These are phyloP conservation scores for Pristionchus pacificus DNA, from an alignment of 1,140 invertebrate species.

Conservation along the genomic window DNA sequence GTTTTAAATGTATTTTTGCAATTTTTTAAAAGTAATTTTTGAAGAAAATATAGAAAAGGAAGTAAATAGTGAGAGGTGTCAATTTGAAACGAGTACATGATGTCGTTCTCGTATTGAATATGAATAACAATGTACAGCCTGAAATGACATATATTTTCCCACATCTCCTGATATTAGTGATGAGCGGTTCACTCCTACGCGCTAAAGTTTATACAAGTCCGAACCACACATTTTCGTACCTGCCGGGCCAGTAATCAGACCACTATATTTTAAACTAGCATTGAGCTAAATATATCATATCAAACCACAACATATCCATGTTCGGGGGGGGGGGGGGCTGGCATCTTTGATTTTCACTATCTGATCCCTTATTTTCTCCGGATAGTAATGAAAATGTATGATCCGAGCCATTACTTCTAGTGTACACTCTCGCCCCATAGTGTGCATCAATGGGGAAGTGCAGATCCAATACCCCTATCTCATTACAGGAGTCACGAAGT, in stretches of 20 bases:
- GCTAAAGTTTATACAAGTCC: too few species aligned
- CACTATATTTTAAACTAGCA: too few species aligned
- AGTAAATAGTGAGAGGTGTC: slow-evolving; percentile 6
- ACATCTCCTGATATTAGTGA: background rate
- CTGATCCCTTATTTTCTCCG: background rate
- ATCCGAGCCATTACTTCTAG: slow-evolving; percentile 1
- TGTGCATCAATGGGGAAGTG: too few species aligned
- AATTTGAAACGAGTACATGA: too few species aligned
- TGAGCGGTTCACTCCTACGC: too few species aligned
- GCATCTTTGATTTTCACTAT: background rate
- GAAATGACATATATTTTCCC: background rate
- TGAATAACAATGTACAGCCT: too few species aligned
- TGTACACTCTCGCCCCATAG: too few species aligned
- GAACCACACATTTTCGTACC: too few species aligned
- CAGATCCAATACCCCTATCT: too few species aligned
- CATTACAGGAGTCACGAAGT: slow-evolving; percentile 84
- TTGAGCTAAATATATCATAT: too few species aligned
- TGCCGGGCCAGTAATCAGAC: background rate
- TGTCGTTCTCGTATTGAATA: too few species aligned
- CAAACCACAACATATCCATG: background rate
- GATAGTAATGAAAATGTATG: too few species aligned
- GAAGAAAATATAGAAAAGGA: background rate
- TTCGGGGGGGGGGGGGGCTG: background rate
- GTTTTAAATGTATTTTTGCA: slow-evolving; percentile 8
- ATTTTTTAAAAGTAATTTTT: slow-evolving; percentile 14